Evolutionary conservation across 1,140 invertebrate genomes (phyloP), one percentile per base, ranked within the genome.

Genomic region (Ceratina calcarata): DNA sequence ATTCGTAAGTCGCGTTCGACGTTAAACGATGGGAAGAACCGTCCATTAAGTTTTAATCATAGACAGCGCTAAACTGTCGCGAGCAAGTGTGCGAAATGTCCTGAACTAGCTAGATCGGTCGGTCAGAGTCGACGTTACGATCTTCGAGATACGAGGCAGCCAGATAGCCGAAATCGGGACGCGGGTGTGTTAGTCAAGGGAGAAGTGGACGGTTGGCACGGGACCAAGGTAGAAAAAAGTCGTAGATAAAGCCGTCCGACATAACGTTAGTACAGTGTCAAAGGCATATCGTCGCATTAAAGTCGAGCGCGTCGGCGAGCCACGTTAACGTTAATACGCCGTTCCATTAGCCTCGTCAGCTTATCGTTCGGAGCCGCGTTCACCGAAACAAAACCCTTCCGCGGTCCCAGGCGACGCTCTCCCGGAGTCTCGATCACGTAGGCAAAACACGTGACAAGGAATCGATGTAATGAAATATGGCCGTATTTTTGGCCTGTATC

Each of bases 401-500:
- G 15, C 10, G 69, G n/a, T 45, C 37, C 37, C 37, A 45, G 57
- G 55, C 16, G 13, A 6, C n/a, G 67, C 15, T 53, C 37, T n/a
- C 22, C n/a, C 3, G 22, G 49, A 32, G 57, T 7, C 69, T 22
- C 76, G 69, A 79, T 79, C 75, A 57, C 57, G 66, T 68, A 79
- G 66, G 69, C 77, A 67, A 79, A 79, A 82, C 76, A 73, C 80
- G 80, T 58, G 62, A 79, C 70, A 60, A 58, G 69, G 77, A 75
- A 82, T 79, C 70, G 70, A 72, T 68, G 66, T 80, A 74, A 80
- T 74, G 78, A 79, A 75, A 72, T 62, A 74, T 66, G 71, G 70
- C 20, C 66, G 49, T 53, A 55, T 68, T 70, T 45, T 70, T 84
- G 22, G 70, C 53, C 27, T 55, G 20, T 24, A 27, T 64, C 76